phyloP scores from a whole-genome alignment of 2,888 invertebrate species.

The Thera britannica region DNA sequence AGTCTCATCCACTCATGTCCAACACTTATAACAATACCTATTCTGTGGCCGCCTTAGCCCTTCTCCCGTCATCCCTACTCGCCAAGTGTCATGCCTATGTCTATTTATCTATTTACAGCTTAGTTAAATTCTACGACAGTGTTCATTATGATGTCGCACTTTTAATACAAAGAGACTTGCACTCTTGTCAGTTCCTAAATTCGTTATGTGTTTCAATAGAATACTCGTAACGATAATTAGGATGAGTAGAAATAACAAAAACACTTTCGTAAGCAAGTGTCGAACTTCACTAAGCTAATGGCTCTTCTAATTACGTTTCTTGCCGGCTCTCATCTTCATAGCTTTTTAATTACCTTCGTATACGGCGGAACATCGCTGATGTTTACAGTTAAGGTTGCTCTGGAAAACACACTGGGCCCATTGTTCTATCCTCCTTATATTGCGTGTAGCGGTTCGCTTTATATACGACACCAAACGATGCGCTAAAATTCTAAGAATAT shows the following conservation, averaged over 20 bases:
- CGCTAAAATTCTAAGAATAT: slow-evolving; percentile 76
- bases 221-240: slow-evolving; percentile 16
- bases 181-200: too few relatives aligned
- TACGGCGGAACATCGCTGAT: slow-evolving; percentile 75
- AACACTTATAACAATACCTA: too few relatives aligned
- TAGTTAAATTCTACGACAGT: too few relatives aligned
- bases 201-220: not conserved
- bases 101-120: too few relatives aligned
- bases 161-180: too few relatives aligned
- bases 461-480: slow-evolving; percentile 59
- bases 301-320: slow-evolving; percentile 60
- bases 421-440: slow-evolving; percentile 79
- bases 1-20: too few relatives aligned
- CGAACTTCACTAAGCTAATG: slow-evolving; percentile 49
- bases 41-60: too few relatives aligned
- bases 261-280: slow-evolving; percentile 28
- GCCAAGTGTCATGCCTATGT: too few relatives aligned
- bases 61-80: too few relatives aligned
- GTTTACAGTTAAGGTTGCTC: slow-evolving; percentile 66
- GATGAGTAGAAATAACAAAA: slow-evolving; percentile 24
- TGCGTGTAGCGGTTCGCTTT: slow-evolving; percentile 76
- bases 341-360: slow-evolving; percentile 78
- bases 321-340: slow-evolving; percentile 61
- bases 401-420: slow-evolving; percentile 72
- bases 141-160: too few relatives aligned